Percentiles rank a stretch among this genome's conserved stretches.
Evolutionary conservation across 1,140 invertebrate genomes (phyloP).

Genomic region (Dendroctonus valens): DNA sequence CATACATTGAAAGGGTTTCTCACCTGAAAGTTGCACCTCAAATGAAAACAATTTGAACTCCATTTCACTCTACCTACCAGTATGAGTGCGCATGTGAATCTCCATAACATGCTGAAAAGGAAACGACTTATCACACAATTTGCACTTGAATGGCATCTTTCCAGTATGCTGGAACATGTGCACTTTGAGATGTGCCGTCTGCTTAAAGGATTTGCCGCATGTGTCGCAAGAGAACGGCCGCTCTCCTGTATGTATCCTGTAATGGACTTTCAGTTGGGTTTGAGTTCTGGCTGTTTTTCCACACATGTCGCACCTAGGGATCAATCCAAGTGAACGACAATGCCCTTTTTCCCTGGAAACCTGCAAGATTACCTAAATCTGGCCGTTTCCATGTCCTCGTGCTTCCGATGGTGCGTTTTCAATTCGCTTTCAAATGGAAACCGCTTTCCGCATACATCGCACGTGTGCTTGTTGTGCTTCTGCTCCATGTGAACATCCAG

Average conservation of each 20-base stretch:
- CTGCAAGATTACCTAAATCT: conserved; percentile 22
- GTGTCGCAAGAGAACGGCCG: conserved; percentile 72
- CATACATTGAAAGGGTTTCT: conserved; percentile 27
- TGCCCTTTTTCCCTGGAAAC: neutral
- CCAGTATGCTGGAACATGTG: conserved; percentile 35
- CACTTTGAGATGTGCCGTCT: conserved; percentile 49
- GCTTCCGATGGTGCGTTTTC: conserved; percentile 27
- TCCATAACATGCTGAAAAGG: conserved; percentile 26
- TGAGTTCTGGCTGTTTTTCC: conserved; percentile 21
- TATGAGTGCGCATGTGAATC: conserved; percentile 28
- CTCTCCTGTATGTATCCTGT: conserved; percentile 65
- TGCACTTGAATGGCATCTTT: conserved; percentile 30
- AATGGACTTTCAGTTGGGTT: conserved; percentile 25
- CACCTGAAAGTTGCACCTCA: conserved; percentile 9
- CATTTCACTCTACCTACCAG: conserved; percentile 7
- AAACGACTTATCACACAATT: conserved; percentile 26
- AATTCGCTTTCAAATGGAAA: conserved; percentile 28
- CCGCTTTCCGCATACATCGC: conserved; percentile 26
- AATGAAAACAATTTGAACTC: neutral
- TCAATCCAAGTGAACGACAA: neutral
- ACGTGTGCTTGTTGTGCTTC: conserved; percentile 28
- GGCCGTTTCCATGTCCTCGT: conserved; percentile 26
- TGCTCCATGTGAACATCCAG: conserved; percentile 25
- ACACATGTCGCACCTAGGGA: conserved; percentile 28
- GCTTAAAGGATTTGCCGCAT: conserved; percentile 69